Evolutionary conservation across 2,113 vertebrate genomes (phyloP).

Genomic region (Osmerus eperlanus): DNA sequence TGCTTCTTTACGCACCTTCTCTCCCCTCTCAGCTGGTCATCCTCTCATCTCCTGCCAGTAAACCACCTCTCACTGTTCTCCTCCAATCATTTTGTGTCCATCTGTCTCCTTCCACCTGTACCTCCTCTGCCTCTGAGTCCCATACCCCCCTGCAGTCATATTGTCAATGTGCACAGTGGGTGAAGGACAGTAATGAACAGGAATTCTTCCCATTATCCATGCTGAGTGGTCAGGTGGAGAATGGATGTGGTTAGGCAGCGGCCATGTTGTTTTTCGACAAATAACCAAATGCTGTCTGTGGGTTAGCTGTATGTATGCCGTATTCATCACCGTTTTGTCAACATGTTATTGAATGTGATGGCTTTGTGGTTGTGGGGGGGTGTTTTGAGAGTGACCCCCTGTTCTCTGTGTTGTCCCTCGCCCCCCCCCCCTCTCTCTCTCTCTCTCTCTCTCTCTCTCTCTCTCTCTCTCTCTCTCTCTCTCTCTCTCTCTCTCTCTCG

Average conservation of each 20-base stretch:
- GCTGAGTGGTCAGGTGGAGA: too few relatives aligned
- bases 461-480: slow-evolving; percentile 9
- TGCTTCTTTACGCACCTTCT: slow-evolving; percentile 1
- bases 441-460: slow-evolving; percentile 5
- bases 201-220: background rate
- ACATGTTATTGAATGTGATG: too few relatives aligned
- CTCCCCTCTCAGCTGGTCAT: slow-evolving; percentile 12
- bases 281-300: too few relatives aligned
- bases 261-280: too few relatives aligned
- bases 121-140: background rate
- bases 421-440: background rate
- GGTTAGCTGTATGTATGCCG: too few relatives aligned
- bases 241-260: too few relatives aligned
- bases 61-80: background rate
- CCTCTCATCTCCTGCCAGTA: background rate
- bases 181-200: background rate
- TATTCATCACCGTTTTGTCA: too few relatives aligned
- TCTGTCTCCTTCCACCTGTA: background rate
- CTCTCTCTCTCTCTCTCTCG: slow-evolving; percentile 15
- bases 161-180: background rate
- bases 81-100: background rate
- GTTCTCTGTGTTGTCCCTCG: background rate
- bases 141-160: background rate
- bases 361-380: too few relatives aligned
- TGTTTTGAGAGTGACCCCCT: too few relatives aligned